A percentile compares a stretch with the other conserved stretches of the same genome.
These are phyloP conservation scores for Columba guinea DNA, from an alignment of 2,797 vertebrate species.

Conservation along the genomic window DNA sequence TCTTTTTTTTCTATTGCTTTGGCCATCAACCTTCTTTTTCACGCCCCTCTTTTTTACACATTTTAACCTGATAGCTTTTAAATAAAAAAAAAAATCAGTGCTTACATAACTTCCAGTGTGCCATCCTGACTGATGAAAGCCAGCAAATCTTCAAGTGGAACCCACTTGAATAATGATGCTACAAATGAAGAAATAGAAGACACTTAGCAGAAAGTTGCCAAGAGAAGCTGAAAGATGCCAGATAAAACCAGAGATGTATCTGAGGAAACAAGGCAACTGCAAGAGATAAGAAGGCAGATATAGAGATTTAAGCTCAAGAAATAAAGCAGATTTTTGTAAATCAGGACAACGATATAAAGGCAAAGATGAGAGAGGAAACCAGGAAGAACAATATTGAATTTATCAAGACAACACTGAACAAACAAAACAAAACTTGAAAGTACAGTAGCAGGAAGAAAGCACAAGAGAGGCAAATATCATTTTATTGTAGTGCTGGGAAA, in stretches of 20 bases:
- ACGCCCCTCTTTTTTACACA: background rate
- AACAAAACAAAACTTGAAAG: slow-evolving; percentile 50
- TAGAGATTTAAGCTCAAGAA: slow-evolving; percentile 23
- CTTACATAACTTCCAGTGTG: background rate
- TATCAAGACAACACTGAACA: slow-evolving; percentile 36
- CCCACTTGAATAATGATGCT: background rate
- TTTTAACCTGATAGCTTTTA: background rate
- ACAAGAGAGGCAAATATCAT: slow-evolving; percentile 19
- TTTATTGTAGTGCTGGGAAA: slow-evolving; percentile 40
- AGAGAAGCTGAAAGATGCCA: slow-evolving; percentile 13
- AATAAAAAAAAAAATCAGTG: background rate
- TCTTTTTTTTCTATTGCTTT: background rate
- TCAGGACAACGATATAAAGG: background rate
- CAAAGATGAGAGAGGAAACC: slow-evolving; percentile 15
- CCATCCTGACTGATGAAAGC: background rate
- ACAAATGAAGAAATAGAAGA: slow-evolving; percentile 37
- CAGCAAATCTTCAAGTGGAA: background rate
- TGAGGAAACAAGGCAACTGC: slow-evolving; percentile 36
- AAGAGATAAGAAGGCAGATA: slow-evolving; percentile 34
- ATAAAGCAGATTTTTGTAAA: slow-evolving; percentile 48
- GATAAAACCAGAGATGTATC: slow-evolving; percentile 36
- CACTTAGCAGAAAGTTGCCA: slow-evolving; percentile 42
- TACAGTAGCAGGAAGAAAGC: slow-evolving; percentile 7
- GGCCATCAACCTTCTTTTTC: background rate
- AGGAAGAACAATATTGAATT: slow-evolving; percentile 43